Evolutionary conservation across 2,113 vertebrate species (phyloP).

Genomic region (Mirza zaza): DNA sequence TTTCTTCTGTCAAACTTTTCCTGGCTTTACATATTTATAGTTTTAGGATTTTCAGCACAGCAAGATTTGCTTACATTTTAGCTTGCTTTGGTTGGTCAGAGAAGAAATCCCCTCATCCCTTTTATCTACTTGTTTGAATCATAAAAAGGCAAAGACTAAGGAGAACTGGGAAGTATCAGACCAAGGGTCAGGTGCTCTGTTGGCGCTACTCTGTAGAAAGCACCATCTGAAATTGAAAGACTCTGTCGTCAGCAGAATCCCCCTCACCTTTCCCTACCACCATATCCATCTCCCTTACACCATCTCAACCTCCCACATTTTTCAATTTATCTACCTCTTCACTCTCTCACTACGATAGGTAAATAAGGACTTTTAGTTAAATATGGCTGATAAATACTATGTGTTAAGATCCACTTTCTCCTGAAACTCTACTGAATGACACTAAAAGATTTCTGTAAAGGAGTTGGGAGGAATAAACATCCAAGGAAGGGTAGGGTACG

Average conservation of each 20-base stretch:
- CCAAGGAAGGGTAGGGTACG: background rate
- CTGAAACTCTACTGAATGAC: background rate
- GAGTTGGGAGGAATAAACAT: background rate
- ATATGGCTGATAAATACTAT: background rate
- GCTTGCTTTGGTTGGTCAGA: background rate
- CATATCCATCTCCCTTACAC: too few relatives aligned
- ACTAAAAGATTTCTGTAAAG: background rate
- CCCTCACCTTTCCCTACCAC: background rate
- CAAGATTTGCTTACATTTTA: background rate
- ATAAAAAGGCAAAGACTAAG: background rate
- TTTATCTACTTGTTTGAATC: background rate
- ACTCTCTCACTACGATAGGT: background rate
- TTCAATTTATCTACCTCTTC: background rate
- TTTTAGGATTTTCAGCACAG: background rate
- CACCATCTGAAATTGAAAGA: background rate
- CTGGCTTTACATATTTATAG: background rate
- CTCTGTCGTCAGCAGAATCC: too few relatives aligned
- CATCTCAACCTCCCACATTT: background rate
- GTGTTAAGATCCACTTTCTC: background rate
- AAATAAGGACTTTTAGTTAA: background rate
- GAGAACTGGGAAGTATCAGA: background rate
- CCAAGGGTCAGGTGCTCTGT: background rate
- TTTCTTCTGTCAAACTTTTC: background rate
- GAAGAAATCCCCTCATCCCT: background rate
- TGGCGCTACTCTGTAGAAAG: background rate